These are phyloP conservation scores for Cephalophus harveyi DNA, from an alignment of 2,113 vertebrate species.

Conservation along the genomic window DNA sequence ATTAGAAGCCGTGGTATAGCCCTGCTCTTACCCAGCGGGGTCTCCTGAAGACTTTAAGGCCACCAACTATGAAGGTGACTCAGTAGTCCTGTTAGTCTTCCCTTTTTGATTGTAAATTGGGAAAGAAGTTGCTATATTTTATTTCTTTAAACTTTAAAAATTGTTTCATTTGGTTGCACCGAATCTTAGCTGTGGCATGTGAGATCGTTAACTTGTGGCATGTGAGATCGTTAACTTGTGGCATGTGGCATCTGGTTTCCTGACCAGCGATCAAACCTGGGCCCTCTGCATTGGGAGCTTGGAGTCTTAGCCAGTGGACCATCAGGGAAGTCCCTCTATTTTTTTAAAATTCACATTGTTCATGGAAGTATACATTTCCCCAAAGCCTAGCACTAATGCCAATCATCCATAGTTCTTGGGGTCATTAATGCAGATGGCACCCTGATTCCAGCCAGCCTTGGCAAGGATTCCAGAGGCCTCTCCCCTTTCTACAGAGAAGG, in stretches of 20 bases:
- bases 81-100: neutral
- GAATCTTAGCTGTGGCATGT: neutral
- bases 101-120: neutral
- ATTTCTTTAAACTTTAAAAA: neutral
- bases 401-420: no score
- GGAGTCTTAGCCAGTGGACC: neutral
- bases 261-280: neutral
- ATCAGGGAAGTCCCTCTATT: neutral
- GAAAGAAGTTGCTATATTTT: neutral
- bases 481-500: neutral
- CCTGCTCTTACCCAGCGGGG: neutral
- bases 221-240: neutral
- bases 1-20: neutral
- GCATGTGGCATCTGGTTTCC: neutral
- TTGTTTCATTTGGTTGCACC: neutral
- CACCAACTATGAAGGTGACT: neutral
- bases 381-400: neutral
- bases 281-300: neutral
- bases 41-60: neutral
- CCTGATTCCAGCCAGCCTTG: neutral
- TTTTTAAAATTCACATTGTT: neutral
- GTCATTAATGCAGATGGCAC: neutral
- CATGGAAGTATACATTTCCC: neutral
- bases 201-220: neutral
- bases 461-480: neutral